Evolutionary conservation across 2,113 vertebrate species (phyloP).

Genomic region (Paratilapia polleni): DNA sequence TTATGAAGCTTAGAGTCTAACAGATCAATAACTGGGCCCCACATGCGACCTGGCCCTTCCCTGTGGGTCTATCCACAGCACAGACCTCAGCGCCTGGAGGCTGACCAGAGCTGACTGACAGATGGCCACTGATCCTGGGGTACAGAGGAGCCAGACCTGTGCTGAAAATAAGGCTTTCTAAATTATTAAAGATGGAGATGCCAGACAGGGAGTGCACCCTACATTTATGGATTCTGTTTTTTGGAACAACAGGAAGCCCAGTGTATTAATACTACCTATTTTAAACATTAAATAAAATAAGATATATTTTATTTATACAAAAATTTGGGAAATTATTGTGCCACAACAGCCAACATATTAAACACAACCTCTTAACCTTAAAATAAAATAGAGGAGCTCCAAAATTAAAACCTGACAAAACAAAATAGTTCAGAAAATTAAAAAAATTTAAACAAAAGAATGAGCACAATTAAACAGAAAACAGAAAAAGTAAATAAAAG

Average conservation of each 20-base stretch:
- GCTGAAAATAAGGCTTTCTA: conserved; percentile 21
- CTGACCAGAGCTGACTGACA: conserved; percentile 55
- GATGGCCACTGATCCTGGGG: conserved; percentile 73
- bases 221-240: neutral
- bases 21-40: conserved; percentile 57
- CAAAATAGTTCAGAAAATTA: too few species aligned
- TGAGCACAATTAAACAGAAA: too few species aligned
- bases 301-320: neutral
- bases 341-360: neutral
- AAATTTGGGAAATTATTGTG: neutral
- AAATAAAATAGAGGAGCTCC: too few species aligned
- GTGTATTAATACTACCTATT: neutral
- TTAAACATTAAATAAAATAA: accelerated
- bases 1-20: conserved; percentile 19
- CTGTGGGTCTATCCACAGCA: conserved; percentile 6
- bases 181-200: conserved; percentile 61
- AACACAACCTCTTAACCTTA: neutral
- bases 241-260: neutral
- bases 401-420: too few species aligned
- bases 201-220: neutral
- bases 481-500: too few species aligned
- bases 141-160: conserved; percentile 30
- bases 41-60: conserved; percentile 38
- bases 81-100: conserved; percentile 39
- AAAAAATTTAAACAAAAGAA: too few species aligned